phyloP scores from a whole-genome alignment of 2,888 invertebrate species.

The Alloplasta piceator region DNA sequence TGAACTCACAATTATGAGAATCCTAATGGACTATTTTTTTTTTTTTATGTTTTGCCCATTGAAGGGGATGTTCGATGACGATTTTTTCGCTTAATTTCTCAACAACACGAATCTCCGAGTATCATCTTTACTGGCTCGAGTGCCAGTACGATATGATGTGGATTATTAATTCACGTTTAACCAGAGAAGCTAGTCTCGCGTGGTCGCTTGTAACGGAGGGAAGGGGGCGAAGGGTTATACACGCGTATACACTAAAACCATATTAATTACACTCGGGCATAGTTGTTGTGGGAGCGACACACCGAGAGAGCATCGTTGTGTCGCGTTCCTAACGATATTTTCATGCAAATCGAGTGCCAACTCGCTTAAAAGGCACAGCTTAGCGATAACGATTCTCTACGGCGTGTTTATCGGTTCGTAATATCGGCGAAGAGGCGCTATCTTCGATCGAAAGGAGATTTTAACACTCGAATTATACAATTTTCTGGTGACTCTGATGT shows the following conservation, averaged over 20 bases:
- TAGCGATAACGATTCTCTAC: conserved; percentile 64
- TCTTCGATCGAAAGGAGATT: conserved; percentile 8
- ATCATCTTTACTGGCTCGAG: conserved; percentile 24
- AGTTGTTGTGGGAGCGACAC: conserved; percentile 25
- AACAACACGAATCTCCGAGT: conserved; percentile 11
- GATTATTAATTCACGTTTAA: conserved; percentile 61
- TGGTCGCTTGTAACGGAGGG: background rate
- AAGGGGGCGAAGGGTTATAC: conserved; percentile 43
- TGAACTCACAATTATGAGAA: background rate
- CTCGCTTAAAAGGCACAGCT: conserved; percentile 65
- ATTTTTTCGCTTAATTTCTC: background rate
- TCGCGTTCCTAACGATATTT: conserved; percentile 69
- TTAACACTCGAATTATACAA: background rate
- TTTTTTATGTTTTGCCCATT: background rate
- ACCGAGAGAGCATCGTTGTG: conserved; percentile 60
- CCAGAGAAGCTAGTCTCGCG: conserved; percentile 45
- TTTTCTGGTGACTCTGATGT: conserved; percentile 1
- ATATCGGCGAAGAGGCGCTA: conserved; percentile 22
- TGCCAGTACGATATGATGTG: conserved; percentile 6
- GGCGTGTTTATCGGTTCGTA: conserved; percentile 45
- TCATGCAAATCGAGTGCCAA: conserved; percentile 69
- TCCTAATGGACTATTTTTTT: background rate
- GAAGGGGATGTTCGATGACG: background rate
- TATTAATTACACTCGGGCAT: conserved; percentile 55
- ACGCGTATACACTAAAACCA: conserved; percentile 51